Evolutionary conservation across 2,797 vertebrate genomes (phyloP).

Genomic region (Cephalopachus bancanus): DNA sequence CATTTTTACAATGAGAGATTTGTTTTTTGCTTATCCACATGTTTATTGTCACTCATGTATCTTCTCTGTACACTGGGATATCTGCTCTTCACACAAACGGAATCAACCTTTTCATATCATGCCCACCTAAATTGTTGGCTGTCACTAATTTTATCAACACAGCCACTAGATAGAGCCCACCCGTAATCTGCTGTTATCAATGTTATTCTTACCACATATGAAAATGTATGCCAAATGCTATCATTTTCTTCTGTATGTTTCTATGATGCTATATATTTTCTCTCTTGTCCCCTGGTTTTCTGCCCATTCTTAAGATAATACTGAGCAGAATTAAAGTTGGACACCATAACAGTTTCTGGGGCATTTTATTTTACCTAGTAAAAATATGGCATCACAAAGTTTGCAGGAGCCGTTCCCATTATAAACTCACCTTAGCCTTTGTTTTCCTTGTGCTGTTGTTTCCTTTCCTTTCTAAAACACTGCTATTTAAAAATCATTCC

Average conservation of each 20-base stretch:
- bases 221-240: constrained; percentile 14
- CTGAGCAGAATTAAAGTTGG: constrained; percentile 13
- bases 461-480: constrained; percentile 53
- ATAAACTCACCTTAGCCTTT: constrained; percentile 32
- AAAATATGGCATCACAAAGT: constrained; percentile 47
- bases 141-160: constrained; percentile 31
- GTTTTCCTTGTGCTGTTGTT: constrained; percentile 52
- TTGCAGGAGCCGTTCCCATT: background rate
- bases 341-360: background rate
- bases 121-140: background rate
- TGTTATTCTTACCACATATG: constrained; percentile 31
- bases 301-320: constrained; percentile 41
- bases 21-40: background rate
- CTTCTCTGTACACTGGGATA: background rate
- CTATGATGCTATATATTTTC: background rate
- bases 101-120: constrained; percentile 58
- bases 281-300: background rate
- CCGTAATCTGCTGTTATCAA: constrained; percentile 5
- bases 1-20: constrained; percentile 33
- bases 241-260: constrained; percentile 34
- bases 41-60: background rate
- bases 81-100: background rate
- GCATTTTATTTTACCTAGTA: constrained; percentile 44
- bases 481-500: constrained; percentile 55
- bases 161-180: background rate